phyloP scores from a whole-genome alignment of 2,797 vertebrate genomes.

The Peromyscus nudipes region DNA sequence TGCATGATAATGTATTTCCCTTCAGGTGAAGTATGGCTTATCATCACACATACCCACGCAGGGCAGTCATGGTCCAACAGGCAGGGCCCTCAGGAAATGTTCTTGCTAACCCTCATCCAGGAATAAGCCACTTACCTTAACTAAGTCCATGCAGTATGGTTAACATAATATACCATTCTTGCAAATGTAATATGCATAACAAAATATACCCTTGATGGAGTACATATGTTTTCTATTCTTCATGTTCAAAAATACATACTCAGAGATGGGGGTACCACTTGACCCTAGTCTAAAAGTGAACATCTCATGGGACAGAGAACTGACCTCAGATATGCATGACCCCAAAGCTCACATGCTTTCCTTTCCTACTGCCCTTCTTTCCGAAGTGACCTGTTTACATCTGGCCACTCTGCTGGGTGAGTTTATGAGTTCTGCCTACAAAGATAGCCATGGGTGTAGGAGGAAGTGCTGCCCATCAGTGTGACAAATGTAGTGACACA shows the following conservation, averaged over 20 bases:
- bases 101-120: not conserved
- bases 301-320: not conserved
- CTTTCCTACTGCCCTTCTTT: not conserved
- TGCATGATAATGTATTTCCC: not conserved
- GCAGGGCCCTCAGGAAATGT: not conserved
- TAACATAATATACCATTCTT: not conserved
- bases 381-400: not conserved
- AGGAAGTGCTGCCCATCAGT: not conserved
- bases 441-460: not conserved
- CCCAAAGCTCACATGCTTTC: not conserved
- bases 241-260: not conserved
- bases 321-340: not conserved
- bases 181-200: not conserved
- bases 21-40: not conserved
- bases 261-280: not conserved
- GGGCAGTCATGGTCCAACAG: not conserved
- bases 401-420: not conserved
- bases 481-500: not conserved
- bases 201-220: not conserved
- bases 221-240: not conserved
- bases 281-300: not conserved
- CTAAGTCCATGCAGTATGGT: not conserved
- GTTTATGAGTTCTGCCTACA: conserved; percentile 13
- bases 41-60: not conserved
- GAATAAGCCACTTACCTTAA: not conserved